Percentiles rank a stretch among this genome's conserved stretches.
Conservation (phyloP, 2,797 vertebrate genomes). For the Sebastes elongatus region DNA sequence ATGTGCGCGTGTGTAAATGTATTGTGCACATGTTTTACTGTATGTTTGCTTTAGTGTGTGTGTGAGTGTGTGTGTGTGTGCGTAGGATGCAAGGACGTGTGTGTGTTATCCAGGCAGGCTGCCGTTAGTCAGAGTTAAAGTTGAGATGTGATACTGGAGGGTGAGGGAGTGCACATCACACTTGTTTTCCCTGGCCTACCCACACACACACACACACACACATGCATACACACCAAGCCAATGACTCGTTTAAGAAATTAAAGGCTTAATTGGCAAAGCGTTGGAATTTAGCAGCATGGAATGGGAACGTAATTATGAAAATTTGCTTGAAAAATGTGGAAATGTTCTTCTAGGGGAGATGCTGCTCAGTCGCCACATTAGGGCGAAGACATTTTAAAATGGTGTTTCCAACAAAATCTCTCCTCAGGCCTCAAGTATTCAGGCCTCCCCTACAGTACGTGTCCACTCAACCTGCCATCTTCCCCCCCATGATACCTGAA, state of each 20-base stretch:
- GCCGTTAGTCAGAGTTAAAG: constrained; percentile 53
- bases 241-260: constrained; percentile 32
- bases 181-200: constrained; percentile 9
- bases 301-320: constrained; percentile 17
- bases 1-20: neutral
- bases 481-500: constrained; percentile 55
- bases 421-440: constrained; percentile 4
- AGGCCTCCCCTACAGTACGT: neutral
- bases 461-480: constrained; percentile 33
- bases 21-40: neutral
- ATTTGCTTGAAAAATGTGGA: neutral
- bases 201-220: neutral
- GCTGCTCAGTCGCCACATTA: neutral
- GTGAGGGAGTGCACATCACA: constrained; percentile 41
- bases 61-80: neutral
- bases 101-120: constrained; percentile 37
- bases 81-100: constrained; percentile 13
- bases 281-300: neutral
- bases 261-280: constrained; percentile 29
- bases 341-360: neutral
- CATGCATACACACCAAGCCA: neutral
- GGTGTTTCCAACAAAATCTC: neutral
- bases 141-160: constrained; percentile 49
- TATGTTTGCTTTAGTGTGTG: neutral
- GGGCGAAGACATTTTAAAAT: neutral